A percentile compares a stretch with the other conserved stretches of the same genome.
Conservation (phyloP, 2,888 invertebrate genomes). For the Tenthredo notha region DNA sequence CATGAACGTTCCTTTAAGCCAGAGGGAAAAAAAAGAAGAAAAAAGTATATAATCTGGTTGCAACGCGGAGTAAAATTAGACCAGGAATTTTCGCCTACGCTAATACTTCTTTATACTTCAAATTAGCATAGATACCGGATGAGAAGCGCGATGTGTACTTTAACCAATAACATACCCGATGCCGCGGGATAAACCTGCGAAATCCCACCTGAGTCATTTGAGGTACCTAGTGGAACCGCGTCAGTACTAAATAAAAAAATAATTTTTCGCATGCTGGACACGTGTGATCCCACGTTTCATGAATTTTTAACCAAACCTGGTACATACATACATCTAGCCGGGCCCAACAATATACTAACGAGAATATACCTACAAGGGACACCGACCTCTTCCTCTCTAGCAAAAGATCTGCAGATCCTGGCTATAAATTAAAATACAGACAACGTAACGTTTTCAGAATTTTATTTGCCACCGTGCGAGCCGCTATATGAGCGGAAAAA, state of each 20-base stretch:
- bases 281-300: constrained; percentile 67
- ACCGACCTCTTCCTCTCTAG: constrained; percentile 30
- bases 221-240: background rate
- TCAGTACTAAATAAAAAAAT: constrained; percentile 10
- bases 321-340: constrained; percentile 54
- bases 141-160: background rate
- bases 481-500: constrained; percentile 18
- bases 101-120: background rate
- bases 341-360: background rate
- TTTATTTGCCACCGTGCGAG: constrained; percentile 6
- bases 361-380: constrained; percentile 33
- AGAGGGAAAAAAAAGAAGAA: background rate
- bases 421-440: constrained; percentile 39
- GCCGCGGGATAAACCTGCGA: constrained; percentile 4
- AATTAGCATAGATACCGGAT: constrained; percentile 25
- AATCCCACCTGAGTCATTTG: constrained; percentile 41
- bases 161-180: background rate
- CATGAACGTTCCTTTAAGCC: background rate
- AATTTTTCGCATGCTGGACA: constrained; percentile 62
- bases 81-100: background rate
- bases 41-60: background rate
- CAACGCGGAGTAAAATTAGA: background rate
- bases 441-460: constrained; percentile 9
- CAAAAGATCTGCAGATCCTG: constrained; percentile 26
- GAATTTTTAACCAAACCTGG: constrained; percentile 64